A percentile compares a stretch with the other conserved stretches of the same genome.
These are phyloP conservation scores for Mormyrus hasselquistii DNA, from an alignment of 2,797 vertebrate genomes.

Conservation along the genomic window DNA sequence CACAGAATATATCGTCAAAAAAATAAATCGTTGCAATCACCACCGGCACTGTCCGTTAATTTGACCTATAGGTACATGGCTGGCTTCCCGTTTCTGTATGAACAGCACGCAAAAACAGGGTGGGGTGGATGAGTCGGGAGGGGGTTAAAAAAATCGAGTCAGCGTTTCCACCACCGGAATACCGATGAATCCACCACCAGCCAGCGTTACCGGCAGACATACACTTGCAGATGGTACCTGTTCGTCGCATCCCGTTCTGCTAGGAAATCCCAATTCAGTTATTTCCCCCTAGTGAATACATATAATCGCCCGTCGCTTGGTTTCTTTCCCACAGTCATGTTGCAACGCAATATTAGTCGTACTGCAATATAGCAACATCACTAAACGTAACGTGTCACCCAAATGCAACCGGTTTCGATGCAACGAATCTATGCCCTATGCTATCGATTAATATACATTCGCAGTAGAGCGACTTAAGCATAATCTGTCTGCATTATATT, in stretches of 20 bases:
- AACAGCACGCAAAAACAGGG: constrained; percentile 6
- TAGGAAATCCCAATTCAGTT: neutral
- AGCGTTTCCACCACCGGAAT: constrained; percentile 32
- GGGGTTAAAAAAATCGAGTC: constrained; percentile 30
- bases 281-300: neutral
- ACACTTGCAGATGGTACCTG: neutral
- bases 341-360: neutral
- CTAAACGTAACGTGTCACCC: neutral
- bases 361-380: neutral
- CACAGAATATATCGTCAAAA: neutral
- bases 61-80: neutral
- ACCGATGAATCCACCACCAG: constrained; percentile 3
- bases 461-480: neutral
- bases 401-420: neutral
- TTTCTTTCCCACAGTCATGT: neutral
- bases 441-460: neutral
- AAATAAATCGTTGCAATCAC: neutral
- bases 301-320: neutral
- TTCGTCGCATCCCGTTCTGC: neutral
- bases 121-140: constrained; percentile 25
- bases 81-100: neutral
- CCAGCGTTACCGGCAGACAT: neutral
- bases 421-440: neutral
- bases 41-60: neutral
- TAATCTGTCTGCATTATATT: neutral